A percentile compares a stretch with the other conserved stretches of the same genome.
Evolutionary conservation across 2,797 vertebrate species (phyloP).

Genomic region (Anisognathus igniventris): DNA sequence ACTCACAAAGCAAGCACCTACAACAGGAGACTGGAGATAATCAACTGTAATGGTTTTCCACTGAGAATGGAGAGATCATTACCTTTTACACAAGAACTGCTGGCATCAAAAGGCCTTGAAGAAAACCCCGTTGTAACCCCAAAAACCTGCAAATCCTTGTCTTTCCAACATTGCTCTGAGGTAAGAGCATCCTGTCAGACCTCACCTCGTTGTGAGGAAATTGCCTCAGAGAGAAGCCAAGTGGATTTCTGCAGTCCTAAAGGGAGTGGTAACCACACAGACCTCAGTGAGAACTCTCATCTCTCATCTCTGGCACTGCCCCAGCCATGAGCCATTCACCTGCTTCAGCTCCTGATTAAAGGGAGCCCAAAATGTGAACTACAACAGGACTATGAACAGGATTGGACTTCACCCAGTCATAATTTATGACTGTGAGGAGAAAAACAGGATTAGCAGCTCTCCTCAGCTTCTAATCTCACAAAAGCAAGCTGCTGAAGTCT

Average conservation of each 20-base stretch:
- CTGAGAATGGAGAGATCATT: background rate
- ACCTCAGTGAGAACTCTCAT: background rate
- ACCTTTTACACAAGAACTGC: background rate
- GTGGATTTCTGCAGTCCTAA: background rate
- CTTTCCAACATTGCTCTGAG: background rate
- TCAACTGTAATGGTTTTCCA: background rate
- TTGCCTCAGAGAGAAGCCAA: background rate
- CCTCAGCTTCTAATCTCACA: background rate
- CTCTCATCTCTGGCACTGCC: background rate
- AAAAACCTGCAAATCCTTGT: background rate
- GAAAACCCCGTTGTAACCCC: background rate
- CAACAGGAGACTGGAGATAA: background rate
- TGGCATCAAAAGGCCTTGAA: background rate
- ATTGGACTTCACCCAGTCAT: background rate
- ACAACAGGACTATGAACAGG: background rate
- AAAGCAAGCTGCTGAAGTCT: background rate
- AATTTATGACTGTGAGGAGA: background rate
- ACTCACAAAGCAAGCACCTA: background rate
- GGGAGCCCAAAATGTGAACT: background rate
- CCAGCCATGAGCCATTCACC: background rate
- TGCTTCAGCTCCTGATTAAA: background rate
- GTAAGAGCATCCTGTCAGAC: background rate
- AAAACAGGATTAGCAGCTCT: background rate
- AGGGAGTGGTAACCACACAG: background rate
- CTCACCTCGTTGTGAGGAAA: background rate